Conservation (phyloP, 2,888 invertebrate species). For the Panzeria rudis region DNA sequence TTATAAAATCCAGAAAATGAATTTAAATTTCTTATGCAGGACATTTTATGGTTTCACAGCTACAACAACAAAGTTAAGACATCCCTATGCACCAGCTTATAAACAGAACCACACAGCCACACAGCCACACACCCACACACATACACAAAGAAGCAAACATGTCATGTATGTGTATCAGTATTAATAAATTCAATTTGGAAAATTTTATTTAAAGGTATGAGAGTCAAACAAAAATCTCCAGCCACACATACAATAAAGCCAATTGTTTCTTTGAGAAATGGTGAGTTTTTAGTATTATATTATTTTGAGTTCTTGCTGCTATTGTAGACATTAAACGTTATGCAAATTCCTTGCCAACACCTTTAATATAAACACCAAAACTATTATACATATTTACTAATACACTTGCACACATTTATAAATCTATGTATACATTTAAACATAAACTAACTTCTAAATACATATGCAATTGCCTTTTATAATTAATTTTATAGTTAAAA, state of each 20-base stretch:
- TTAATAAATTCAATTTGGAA: conserved; percentile 66
- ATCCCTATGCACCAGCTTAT: conserved; percentile 3
- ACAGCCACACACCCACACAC: background rate
- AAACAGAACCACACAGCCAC: conserved; percentile 1
- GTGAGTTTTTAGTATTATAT: conserved; percentile 34
- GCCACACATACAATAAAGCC: background rate
- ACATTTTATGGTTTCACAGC: conserved; percentile 69
- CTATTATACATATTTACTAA: background rate
- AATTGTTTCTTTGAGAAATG: conserved; percentile 6
- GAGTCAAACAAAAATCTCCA: conserved; percentile 9
- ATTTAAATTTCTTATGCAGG: conserved; percentile 72
- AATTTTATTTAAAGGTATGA: conserved; percentile 58
- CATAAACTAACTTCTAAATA: conserved; percentile 11
- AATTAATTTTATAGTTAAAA: conserved; percentile 75
- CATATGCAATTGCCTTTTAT: conserved; percentile 74
- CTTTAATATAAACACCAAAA: conserved; percentile 59
- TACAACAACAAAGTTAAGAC: conserved; percentile 44
- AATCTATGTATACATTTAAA: background rate
- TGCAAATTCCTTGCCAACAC: conserved; percentile 77
- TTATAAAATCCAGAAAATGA: conserved; percentile 64
- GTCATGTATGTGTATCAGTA: conserved; percentile 14
- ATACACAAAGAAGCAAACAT: background rate
- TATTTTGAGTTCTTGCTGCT: conserved; percentile 53
- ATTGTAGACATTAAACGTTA: conserved; percentile 67
- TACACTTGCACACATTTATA: background rate